Conservation (phyloP, 2,797 vertebrate species). For the Chelonia mydas region DNA sequence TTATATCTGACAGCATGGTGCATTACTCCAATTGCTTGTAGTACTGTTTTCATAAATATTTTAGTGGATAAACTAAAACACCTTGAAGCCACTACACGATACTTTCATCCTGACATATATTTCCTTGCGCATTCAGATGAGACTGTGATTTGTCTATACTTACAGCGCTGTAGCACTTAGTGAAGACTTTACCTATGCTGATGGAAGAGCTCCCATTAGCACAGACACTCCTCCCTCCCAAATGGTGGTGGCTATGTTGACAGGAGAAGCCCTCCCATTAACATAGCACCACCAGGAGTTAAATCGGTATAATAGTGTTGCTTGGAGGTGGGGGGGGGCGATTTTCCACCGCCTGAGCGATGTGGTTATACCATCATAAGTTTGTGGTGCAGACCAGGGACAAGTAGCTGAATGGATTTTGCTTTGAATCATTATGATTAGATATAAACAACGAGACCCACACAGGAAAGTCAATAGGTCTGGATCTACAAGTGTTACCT, state of each 20-base stretch:
- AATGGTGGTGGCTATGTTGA: too few species aligned
- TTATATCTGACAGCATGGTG: slow-evolving; percentile 11
- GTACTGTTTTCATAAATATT: not conserved
- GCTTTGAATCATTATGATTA: not conserved
- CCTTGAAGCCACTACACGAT: not conserved
- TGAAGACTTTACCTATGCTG: too few species aligned
- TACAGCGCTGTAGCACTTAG: too few species aligned
- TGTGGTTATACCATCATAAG: too few species aligned
- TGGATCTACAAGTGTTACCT: not conserved
- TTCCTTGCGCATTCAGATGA: slow-evolving; percentile 17
- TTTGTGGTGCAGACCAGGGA: too few species aligned
- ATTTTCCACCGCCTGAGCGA: too few species aligned
- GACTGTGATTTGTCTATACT: not conserved
- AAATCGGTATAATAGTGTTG: too few species aligned
- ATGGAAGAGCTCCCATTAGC: too few species aligned
- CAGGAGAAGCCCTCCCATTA: too few species aligned
- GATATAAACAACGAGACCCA: not conserved
- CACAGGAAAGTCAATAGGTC: not conserved
- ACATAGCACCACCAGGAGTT: too few species aligned
- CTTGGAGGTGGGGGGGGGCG: too few species aligned
- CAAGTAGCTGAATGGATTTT: not conserved
- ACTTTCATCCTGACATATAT: slow-evolving; percentile 14
- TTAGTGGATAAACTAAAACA: slow-evolving; percentile 42
- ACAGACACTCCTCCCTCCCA: too few species aligned
- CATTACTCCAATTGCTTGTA: slow-evolving; percentile 29